Evolutionary conservation across 2,797 vertebrate genomes (phyloP).

Genomic region (Enteromius thamalakanensis): DNA sequence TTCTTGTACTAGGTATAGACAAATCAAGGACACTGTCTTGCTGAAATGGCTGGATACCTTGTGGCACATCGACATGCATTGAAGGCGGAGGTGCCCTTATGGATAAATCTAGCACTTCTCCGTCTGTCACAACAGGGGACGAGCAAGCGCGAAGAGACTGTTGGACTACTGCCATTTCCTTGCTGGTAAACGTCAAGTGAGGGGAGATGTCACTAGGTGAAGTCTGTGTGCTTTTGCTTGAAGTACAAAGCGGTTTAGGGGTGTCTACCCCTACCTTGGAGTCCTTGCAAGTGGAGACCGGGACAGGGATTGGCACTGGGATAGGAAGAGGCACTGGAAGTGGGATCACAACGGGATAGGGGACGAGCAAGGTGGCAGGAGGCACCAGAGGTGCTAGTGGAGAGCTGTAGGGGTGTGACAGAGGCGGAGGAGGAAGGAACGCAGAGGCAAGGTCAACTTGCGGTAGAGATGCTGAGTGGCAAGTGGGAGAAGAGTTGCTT

Average conservation of each 20-base stretch:
- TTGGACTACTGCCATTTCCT: conserved; percentile 58
- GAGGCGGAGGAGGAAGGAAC: conserved; percentile 71
- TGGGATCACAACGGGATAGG: conserved; percentile 93
- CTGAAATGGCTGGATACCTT: conserved; percentile 73
- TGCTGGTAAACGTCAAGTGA: conserved; percentile 77
- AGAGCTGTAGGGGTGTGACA: conserved; percentile 83
- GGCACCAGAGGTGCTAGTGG: conserved; percentile 90
- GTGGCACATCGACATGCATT: conserved; percentile 45
- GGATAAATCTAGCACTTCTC: conserved; percentile 91
- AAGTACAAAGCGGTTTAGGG: conserved; percentile 80
- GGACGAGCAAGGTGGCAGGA: conserved; percentile 91
- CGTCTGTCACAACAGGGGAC: conserved; percentile 71
- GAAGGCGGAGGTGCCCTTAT: conserved; percentile 79
- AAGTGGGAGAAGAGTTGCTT: conserved; percentile 75
- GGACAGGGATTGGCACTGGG: conserved; percentile 91
- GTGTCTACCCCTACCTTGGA: conserved; percentile 78
- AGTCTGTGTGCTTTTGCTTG: conserved; percentile 89
- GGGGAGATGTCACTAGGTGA: conserved; percentile 82
- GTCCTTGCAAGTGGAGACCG: conserved; percentile 81
- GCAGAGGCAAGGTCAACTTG: conserved; percentile 63
- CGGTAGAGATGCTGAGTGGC: conserved; percentile 81
- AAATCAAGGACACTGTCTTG: conserved; percentile 90
- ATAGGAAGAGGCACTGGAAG: conserved; percentile 92
- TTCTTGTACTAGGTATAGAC: conserved; percentile 83
- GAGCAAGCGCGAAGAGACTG: conserved; percentile 56